These are phyloP conservation scores for Chlamydotis undulata DNA, from an alignment of 2,113 vertebrate species.

Conservation along the genomic window DNA sequence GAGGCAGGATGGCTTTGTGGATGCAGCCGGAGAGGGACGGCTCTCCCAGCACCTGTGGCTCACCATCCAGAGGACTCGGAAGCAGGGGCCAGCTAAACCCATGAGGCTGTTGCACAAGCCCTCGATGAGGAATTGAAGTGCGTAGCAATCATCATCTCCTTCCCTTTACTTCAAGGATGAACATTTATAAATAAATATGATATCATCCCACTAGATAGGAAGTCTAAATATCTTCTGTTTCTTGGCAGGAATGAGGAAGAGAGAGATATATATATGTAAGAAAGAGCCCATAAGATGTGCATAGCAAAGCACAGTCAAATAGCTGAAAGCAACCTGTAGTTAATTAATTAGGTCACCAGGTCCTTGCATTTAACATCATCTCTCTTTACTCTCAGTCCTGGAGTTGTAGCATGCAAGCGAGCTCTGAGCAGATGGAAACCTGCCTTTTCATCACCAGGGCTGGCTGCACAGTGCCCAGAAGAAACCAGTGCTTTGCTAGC, in stretches of 20 bases:
- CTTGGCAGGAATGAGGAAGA: constrained; percentile 3
- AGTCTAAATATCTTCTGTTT: constrained; percentile 11
- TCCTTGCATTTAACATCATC: not conserved
- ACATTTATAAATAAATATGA: constrained; percentile 56
- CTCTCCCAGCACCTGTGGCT: not conserved
- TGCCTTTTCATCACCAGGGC: not conserved
- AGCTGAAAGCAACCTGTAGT: not conserved
- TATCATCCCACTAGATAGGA: not conserved
- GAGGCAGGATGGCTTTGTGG: constrained; percentile 23
- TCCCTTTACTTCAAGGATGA: constrained; percentile 15
- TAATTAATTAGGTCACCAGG: constrained; percentile 15
- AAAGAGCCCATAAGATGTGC: not conserved
- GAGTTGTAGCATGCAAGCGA: not conserved
- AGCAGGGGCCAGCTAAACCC: not conserved
- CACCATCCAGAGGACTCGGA: not conserved
- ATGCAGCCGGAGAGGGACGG: not conserved
- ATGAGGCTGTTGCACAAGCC: not conserved
- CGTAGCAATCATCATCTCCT: not conserved
- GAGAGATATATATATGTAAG: not conserved
- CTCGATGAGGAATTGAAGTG: not conserved
- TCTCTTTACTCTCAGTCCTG: not conserved
- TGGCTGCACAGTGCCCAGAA: not conserved
- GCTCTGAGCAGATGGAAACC: not conserved
- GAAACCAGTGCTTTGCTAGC: not conserved
- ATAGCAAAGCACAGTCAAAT: not conserved